Evolutionary conservation across 2,113 vertebrate species (phyloP).

Genomic region (Tursiops truncatus): DNA sequence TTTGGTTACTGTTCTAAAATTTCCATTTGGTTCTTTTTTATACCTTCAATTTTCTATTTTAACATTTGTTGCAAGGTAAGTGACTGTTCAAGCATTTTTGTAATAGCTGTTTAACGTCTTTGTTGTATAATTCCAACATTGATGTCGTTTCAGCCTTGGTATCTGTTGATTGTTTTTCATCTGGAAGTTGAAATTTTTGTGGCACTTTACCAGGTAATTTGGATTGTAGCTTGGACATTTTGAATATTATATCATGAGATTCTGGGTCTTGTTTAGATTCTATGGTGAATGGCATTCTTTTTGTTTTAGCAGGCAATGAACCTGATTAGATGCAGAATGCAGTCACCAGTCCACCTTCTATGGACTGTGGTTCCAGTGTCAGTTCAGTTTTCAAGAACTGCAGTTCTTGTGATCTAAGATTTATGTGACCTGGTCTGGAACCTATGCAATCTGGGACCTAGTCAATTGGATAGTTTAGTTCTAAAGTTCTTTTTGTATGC

Average conservation of each 20-base stretch:
- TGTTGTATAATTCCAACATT: not conserved
- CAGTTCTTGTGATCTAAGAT: not conserved
- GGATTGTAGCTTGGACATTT: not conserved
- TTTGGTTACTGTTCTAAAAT: not conserved
- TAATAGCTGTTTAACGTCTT: not conserved
- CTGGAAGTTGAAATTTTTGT: not conserved
- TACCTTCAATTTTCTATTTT: not conserved
- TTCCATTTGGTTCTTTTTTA: constrained; percentile 2
- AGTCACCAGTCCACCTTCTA: not conserved
- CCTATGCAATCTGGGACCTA: not conserved
- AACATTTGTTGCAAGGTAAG: not conserved
- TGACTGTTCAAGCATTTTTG: not conserved
- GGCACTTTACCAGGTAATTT: not conserved
- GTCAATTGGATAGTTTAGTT: not conserved
- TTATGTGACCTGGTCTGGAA: not conserved
- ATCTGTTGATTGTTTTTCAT: not conserved
- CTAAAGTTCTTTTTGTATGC: not conserved
- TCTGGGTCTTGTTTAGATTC: not conserved
- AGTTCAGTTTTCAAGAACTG: not conserved
- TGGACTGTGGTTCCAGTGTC: not conserved
- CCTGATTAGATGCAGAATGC: not conserved
- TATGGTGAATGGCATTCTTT: not conserved
- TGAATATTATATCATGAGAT: not conserved
- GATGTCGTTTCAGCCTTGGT: not conserved
- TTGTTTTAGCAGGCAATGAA: not conserved